A percentile compares a stretch with the other conserved stretches of the same genome.
Conservation (phyloP, 1,140 invertebrate species). For the Atta texana region DNA sequence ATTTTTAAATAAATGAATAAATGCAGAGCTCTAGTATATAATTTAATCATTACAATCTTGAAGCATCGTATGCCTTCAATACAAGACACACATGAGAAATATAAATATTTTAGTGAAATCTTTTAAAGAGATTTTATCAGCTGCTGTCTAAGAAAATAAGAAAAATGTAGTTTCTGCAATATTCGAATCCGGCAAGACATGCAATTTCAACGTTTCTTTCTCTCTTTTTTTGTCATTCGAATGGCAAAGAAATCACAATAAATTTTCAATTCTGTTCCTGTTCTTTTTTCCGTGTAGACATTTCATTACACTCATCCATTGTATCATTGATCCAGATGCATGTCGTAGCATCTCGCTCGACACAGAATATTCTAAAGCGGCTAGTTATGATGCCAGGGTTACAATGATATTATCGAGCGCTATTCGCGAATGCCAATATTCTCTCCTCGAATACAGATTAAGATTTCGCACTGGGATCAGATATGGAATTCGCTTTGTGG, state of each 20-base stretch:
- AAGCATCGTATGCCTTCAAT: neutral
- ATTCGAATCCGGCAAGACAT: neutral
- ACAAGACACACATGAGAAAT: too few relatives aligned
- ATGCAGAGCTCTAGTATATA: neutral
- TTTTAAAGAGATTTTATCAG: neutral
- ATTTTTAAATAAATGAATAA: neutral
- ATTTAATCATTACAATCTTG: slow-evolving; percentile 3
- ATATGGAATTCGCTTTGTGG: slow-evolving; percentile 43
- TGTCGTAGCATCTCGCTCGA: slow-evolving; percentile 4
- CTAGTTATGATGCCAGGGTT: slow-evolving; percentile 36
- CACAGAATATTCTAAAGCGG: neutral
- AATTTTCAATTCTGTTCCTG: neutral
- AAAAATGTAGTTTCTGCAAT: slow-evolving; percentile 17
- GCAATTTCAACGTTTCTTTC: slow-evolving; percentile 21
- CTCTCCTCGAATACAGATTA: slow-evolving; percentile 44
- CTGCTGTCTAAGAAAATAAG: too few relatives aligned
- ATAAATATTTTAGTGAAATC: neutral
- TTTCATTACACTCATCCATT: neutral
- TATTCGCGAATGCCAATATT: slow-evolving; percentile 41
- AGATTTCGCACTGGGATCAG: slow-evolving; percentile 22
- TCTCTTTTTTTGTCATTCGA: neutral
- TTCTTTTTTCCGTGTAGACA: neutral
- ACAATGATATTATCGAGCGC: slow-evolving; percentile 32
- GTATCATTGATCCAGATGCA: slow-evolving; percentile 13
- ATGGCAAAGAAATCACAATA: neutral